Evolutionary conservation across 2,797 vertebrate genomes (phyloP).

Genomic region (Helicolenus hilgendorfi): DNA sequence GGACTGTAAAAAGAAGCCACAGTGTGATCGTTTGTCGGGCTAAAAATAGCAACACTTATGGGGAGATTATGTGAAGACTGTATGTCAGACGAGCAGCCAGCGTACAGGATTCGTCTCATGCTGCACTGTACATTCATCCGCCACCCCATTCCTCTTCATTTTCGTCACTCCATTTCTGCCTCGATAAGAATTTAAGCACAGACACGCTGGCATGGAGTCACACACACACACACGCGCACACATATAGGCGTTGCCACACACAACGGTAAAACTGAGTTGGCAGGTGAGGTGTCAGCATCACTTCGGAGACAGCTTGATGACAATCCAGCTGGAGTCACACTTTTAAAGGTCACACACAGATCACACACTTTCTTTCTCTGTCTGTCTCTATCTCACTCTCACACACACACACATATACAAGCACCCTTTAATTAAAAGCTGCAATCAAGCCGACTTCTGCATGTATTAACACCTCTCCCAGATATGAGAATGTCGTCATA

Average conservation of each 20-base stretch:
- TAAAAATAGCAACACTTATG: constrained; percentile 77
- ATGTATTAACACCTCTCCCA: constrained; percentile 85
- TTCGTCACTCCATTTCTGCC: constrained; percentile 39
- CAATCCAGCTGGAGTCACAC: constrained; percentile 87
- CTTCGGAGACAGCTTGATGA: constrained; percentile 84
- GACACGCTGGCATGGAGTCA: not conserved
- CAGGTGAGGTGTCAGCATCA: constrained; percentile 79
- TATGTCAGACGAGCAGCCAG: constrained; percentile 57
- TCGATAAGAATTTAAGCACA: constrained; percentile 36
- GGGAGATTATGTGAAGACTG: constrained; percentile 68
- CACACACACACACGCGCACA: not conserved
- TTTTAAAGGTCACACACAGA: constrained; percentile 86
- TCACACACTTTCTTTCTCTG: constrained; percentile 34
- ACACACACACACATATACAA: not conserved
- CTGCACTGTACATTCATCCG: constrained; percentile 53
- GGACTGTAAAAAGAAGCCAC: constrained; percentile 54
- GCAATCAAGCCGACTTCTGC: constrained; percentile 82
- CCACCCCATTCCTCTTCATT: constrained; percentile 38
- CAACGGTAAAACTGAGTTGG: constrained; percentile 43
- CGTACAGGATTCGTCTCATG: constrained; percentile 62
- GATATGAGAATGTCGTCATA: constrained; percentile 77
- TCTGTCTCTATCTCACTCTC: not conserved
- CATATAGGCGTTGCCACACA: not conserved
- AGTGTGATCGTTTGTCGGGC: constrained; percentile 47
- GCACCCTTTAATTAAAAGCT: constrained; percentile 87